A percentile compares a stretch with the other conserved stretches of the same genome.
Evolutionary conservation across 2,113 vertebrate species (phyloP).

Genomic region (Scortum barcoo): DNA sequence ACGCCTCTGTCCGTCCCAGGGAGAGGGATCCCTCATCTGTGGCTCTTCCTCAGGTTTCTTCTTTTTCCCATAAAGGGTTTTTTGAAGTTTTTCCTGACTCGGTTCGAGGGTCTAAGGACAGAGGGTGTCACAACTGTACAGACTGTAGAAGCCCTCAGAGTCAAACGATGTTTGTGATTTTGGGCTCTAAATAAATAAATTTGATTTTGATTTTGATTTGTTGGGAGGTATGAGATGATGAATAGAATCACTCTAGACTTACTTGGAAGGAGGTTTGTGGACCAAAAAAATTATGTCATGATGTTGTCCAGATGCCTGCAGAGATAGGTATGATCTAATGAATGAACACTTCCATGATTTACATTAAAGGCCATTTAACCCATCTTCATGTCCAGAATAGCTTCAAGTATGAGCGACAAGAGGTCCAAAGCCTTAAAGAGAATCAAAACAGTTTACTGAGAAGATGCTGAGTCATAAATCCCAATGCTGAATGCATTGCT

Average conservation of each 20-base stretch:
- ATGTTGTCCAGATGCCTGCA: background rate
- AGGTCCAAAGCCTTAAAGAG: background rate
- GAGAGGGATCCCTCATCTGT: too few relatives aligned
- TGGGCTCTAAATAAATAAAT: too few relatives aligned
- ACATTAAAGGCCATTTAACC: conserved; percentile 9
- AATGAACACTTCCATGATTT: background rate
- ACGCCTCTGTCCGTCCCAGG: too few relatives aligned
- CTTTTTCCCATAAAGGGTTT: too few relatives aligned
- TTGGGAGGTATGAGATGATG: conserved; percentile 15
- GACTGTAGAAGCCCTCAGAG: too few relatives aligned
- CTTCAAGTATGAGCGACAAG: background rate
- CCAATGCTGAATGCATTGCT: background rate
- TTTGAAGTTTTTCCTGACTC: too few relatives aligned
- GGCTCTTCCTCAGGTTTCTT: too few relatives aligned
- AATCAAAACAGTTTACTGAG: background rate
- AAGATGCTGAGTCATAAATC: background rate
- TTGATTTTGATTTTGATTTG: too few relatives aligned
- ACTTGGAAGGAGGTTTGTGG: conserved; percentile 22
- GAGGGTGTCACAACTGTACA: too few relatives aligned
- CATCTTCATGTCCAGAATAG: background rate
- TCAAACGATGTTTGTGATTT: too few relatives aligned
- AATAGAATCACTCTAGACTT: conserved; percentile 23
- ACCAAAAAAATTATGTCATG: conserved; percentile 6
- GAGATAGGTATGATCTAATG: background rate
- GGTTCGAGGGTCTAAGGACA: too few relatives aligned